A percentile compares a stretch with the other conserved stretches of the same genome.
These are phyloP conservation scores for Vanacampus margaritifer DNA, from an alignment of 2,113 vertebrate genomes.

Conservation along the genomic window DNA sequence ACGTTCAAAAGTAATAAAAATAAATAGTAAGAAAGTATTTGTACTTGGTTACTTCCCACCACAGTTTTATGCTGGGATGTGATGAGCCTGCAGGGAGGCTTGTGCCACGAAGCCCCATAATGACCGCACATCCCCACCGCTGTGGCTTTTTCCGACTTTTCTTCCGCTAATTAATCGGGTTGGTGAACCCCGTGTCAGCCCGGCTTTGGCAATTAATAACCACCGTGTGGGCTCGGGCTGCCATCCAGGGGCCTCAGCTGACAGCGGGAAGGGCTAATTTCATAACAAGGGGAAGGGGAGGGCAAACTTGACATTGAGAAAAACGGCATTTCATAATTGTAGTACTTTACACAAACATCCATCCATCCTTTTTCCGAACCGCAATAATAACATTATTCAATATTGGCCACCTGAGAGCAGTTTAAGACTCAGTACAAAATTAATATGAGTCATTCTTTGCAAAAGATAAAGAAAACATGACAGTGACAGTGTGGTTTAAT, in stretches of 20 bases:
- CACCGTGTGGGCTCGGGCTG: conserved; percentile 30
- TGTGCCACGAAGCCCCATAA: conserved; percentile 20
- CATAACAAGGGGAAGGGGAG: conserved; percentile 35
- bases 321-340: too few relatives aligned
- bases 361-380: too few relatives aligned
- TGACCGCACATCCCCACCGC: conserved; percentile 11
- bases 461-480: too few relatives aligned
- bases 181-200: conserved; percentile 22
- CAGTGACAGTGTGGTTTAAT: too few relatives aligned
- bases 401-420: too few relatives aligned
- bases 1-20: too few relatives aligned
- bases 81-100: conserved; percentile 14
- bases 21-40: neutral
- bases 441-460: too few relatives aligned
- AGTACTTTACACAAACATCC: too few relatives aligned
- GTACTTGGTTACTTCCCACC: neutral
- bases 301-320: neutral
- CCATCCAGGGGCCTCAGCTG: conserved; percentile 52
- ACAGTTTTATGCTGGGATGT: conserved; percentile 47
- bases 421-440: too few relatives aligned
- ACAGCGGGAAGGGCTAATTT: conserved; percentile 55
- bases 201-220: conserved; percentile 45
- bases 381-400: too few relatives aligned
- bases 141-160: conserved; percentile 12
- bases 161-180: conserved; percentile 33